Base-by-base conservation (phyloP, 30 jellyfish, hydroid and myxozoan genomes). In the Pseudorhiza aurosa region DNA sequence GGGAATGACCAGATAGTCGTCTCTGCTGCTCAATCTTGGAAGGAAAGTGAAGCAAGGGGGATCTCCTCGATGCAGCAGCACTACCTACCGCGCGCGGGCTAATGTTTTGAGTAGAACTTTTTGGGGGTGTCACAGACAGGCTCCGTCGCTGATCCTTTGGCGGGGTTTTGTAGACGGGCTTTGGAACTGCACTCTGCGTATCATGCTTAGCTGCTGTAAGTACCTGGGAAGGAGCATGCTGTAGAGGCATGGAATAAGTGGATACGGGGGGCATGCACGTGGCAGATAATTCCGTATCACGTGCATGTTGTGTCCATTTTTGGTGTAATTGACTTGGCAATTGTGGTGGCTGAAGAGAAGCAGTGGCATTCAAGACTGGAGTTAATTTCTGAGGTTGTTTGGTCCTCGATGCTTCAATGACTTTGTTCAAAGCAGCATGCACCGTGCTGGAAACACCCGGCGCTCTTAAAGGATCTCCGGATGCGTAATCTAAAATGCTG, bases 1-100 rank as follows among this genome's bases (percentile, higher is more conserved):
- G 84, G 28, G 91, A 80, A 80, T 78, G 90, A 62, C 90, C 90
- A 26, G 90, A 78, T 8, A 80, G 62, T 35, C 83, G 72, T 24
- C 91, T 67, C 14, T 40, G 46, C 11, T 51, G 77, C 27, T 80
- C 91, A 27, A 64, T 44, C 5, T 26, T 62, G 1, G 83, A n/a
- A 8, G 84, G 83, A 53, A 33, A 80, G 15, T 64, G 91, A 21
- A 80, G 83, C 18, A 80, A 46, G 4, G 91, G 91, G 5, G 91
- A 78, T 8, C 82, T 63, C 65, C 82, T 80, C 28, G 91, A 15
- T 7, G 68, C 24, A 25, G 53, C 77, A 1, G 91, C 45, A 32
- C 84, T 62, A 18, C 22, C 58, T 25, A 19, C 58, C 8, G 59
- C 55, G 29, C 53, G 91, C 0, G 91, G 84, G 46, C 91, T 80